Evolutionary conservation across 1,140 invertebrate species (phyloP), one percentile per base, ranked within the genome.

Genomic region (Camponotus vicinus): DNA sequence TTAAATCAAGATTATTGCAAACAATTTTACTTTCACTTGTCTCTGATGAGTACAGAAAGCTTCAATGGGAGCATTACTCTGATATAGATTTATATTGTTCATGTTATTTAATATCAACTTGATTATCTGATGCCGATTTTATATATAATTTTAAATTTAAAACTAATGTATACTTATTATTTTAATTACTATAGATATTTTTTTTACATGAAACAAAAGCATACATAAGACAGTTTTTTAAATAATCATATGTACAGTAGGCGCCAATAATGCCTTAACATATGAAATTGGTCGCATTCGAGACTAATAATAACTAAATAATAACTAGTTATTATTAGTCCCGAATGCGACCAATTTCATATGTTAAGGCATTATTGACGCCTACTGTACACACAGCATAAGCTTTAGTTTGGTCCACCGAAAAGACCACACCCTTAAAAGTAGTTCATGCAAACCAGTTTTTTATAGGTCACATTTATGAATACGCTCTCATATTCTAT

Each of bases 381-480:
- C 27, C 27, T 27, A 27, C 27, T 27, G 6, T 4, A 27, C 11
- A 13, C n/a, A 8, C 13, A n/a, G 34, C 34, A 45, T 69, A 82
- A 73, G 21, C 21, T 71, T 82, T 42, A 69, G 13, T 69, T 83
- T 27, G 37, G 8, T 32, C 11, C 9, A 18, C 11, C n/a, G 15
- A 27, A 66, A 27, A 49, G 66, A 73, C 79, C 79, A 83, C 79
- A 83, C 69, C 79, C 9, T 61, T n/a, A 61, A 83, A 83, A 83
- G 57, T 73, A 57, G 69, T n/a, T 32, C 69, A 45, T 63, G 61
- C 40, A 57, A 21, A 83, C 79, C 79, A 75, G 79, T 61, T 83
- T 63, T 80, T 80, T 83, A 21, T 45, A 83, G 79, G 69, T 75
- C 69, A 32, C 79, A 27, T 42, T 40, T 18, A 18, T 73, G 11